phyloP scores from a whole-genome alignment of 2,888 invertebrate species.

The Agelastica alni region DNA sequence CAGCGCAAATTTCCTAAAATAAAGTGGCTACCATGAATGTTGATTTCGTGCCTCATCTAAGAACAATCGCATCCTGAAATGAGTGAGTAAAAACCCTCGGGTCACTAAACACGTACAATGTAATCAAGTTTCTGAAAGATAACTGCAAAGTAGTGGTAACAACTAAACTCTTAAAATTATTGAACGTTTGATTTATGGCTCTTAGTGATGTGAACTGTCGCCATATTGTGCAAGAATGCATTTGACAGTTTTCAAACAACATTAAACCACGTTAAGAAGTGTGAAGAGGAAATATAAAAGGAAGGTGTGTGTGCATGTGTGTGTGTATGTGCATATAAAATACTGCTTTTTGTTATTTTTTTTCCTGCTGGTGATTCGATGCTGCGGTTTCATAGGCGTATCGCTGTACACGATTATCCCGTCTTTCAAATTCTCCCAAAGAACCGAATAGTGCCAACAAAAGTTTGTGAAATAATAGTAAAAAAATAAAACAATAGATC shows the following conservation, averaged over 20 bases:
- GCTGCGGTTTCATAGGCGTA: background rate
- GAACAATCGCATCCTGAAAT: too few relatives aligned
- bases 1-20: too few relatives aligned
- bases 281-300: conserved; percentile 36
- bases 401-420: too few relatives aligned
- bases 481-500: too few relatives aligned
- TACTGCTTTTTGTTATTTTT: conserved; percentile 29
- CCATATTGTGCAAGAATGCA: conserved; percentile 26
- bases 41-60: too few relatives aligned
- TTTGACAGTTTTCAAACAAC: conserved; percentile 27
- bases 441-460: too few relatives aligned
- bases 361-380: background rate
- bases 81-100: background rate
- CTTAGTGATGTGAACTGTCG: conserved; percentile 14
- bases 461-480: too few relatives aligned
- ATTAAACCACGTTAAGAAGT: conserved; percentile 31
- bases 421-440: too few relatives aligned
- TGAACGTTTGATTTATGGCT: conserved; percentile 24
- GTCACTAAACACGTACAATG: conserved; percentile 15
- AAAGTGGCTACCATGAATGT: too few relatives aligned
- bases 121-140: conserved; percentile 15
- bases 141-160: conserved; percentile 18
- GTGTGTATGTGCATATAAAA: conserved; percentile 34
- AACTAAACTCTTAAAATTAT: conserved; percentile 13
- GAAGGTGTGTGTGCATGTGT: conserved; percentile 22